Base-by-base conservation (phyloP, 2,797 vertebrate genomes). In the Ceryle rudis region DNA sequence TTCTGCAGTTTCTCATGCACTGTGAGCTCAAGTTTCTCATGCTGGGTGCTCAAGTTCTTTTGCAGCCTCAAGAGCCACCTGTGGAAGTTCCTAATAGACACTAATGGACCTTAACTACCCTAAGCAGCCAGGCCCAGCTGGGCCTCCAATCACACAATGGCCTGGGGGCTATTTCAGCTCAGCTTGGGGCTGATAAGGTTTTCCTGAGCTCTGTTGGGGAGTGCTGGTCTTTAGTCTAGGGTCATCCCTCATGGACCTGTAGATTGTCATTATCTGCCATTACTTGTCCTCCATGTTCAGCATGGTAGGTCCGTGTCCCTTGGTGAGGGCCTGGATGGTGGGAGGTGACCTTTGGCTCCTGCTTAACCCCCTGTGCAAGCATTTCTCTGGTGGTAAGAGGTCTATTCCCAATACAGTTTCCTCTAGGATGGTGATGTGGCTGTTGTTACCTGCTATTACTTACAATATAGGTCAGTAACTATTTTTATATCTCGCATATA, bases 281-380 rank as follows among this genome's bases (percentile, higher is more conserved):
- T 39, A 20, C 18, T 9, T 39, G 25, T 7, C 5, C 8, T 47
- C 19, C 3, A 1, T 0, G 3, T 41, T 52, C 28, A 71, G 25
- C 2, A 1, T 0, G 16, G 17, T 6, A 12, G 8, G 10, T 60
- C 5, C 49, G 7, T 54, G 18, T 21, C 22, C 51, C n/a, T 49
- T 0, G 0, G 3, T 14, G 31, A 70, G 23, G 21, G 7, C 3
- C 19, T 85, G 66, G 37, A 21, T 33, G 9, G 5, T 14, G 16
- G 7, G 11, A 17, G 5, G 5, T 65, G 49, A 49, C 9, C 5
- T 42, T 44, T 1, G 6, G 17, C 5, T 81, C 17, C 66, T 81
- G 26, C 16, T 66, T 42, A 16, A 39, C n/a, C 2, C 4, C 8
- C 22, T 3, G 2, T 14, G 14, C 10, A 14, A 0, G 0, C 20